These are phyloP conservation scores for Scaptomyza parva DNA, from an alignment of 2,888 invertebrate species.

Conservation along the genomic window DNA sequence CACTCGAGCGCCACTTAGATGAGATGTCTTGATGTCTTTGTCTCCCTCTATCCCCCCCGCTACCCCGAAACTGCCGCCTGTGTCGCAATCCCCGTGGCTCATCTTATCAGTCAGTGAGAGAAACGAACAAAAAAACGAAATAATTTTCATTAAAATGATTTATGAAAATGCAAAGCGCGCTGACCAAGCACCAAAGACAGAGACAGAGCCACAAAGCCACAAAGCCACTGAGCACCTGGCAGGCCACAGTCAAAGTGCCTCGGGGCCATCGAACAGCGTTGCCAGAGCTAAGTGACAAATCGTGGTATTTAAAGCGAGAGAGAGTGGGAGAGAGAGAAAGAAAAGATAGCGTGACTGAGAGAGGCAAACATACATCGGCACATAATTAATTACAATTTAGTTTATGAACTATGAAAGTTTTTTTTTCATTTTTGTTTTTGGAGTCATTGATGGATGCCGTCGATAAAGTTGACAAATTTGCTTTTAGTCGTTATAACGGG, in stretches of 20 bases:
- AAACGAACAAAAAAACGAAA: slow-evolving; percentile 46
- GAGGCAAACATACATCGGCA: slow-evolving; percentile 41
- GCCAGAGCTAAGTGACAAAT: slow-evolving; percentile 59
- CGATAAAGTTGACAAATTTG: slow-evolving; percentile 76
- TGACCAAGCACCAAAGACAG: slow-evolving; percentile 58
- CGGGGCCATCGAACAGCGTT: slow-evolving; percentile 19
- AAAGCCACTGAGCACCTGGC: slow-evolving; percentile 52
- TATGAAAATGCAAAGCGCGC: slow-evolving; percentile 77
- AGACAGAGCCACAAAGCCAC: slow-evolving; percentile 11
- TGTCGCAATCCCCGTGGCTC: slow-evolving; percentile 8
- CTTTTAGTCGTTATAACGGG: slow-evolving; percentile 62
- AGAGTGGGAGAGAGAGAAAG: neutral
- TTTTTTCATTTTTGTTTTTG: slow-evolving; percentile 18
- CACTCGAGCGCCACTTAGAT: slow-evolving; percentile 74
- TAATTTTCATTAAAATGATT: slow-evolving; percentile 79
- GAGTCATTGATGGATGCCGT: slow-evolving; percentile 65
- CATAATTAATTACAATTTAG: slow-evolving; percentile 78
- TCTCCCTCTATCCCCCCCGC: slow-evolving; percentile 15
- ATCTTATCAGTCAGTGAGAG: slow-evolving; percentile 55
- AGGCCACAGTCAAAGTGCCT: slow-evolving; percentile 7
- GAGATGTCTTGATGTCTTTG: slow-evolving; percentile 75
- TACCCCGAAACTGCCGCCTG: neutral
- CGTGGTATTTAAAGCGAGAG: slow-evolving; percentile 53
- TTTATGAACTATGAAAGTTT: slow-evolving; percentile 68
- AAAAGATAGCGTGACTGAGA: neutral